Percentiles rank a stretch among this genome's conserved stretches.
These are phyloP conservation scores for Formica selysi DNA, from an alignment of 1,140 invertebrate species.

Conservation along the genomic window DNA sequence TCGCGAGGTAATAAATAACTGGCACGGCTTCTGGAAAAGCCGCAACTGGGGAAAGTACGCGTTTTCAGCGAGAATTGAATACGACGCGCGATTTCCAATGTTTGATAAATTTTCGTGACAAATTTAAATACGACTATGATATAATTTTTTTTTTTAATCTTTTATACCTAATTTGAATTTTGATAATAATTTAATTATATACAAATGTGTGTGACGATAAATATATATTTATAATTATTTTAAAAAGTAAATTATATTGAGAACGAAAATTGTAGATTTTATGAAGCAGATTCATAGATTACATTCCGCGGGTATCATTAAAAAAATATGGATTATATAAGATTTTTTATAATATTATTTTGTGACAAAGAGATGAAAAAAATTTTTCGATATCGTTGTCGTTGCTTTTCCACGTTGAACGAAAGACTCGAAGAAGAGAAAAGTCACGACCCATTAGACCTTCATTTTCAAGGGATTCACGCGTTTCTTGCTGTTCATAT, in stretches of 20 bases:
- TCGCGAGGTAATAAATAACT: slow-evolving; percentile 59
- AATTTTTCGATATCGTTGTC: slow-evolving; percentile 9
- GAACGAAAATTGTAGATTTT: neutral
- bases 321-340: slow-evolving; percentile 13
- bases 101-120: slow-evolving; percentile 15
- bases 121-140: neutral
- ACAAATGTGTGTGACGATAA: neutral
- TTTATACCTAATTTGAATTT: neutral
- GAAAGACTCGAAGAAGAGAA: slow-evolving; percentile 40
- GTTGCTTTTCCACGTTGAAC: neutral
- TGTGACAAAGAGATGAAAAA: neutral
- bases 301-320: neutral
- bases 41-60: slow-evolving; percentile 26
- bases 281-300: neutral
- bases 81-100: slow-evolving; percentile 24
- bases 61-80: slow-evolving; percentile 33
- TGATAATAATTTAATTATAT: neutral
- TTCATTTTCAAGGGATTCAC: slow-evolving; percentile 46
- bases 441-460: slow-evolving; percentile 50
- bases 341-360: slow-evolving; percentile 7
- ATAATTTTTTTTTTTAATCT: neutral
- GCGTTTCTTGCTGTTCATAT: slow-evolving; percentile 20
- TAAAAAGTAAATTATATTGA: neutral
- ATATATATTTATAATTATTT: neutral
- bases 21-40: slow-evolving; percentile 52